Evolutionary conservation across 2,888 invertebrate species (phyloP).

Genomic region (Caenorhabditis panamensis): DNA sequence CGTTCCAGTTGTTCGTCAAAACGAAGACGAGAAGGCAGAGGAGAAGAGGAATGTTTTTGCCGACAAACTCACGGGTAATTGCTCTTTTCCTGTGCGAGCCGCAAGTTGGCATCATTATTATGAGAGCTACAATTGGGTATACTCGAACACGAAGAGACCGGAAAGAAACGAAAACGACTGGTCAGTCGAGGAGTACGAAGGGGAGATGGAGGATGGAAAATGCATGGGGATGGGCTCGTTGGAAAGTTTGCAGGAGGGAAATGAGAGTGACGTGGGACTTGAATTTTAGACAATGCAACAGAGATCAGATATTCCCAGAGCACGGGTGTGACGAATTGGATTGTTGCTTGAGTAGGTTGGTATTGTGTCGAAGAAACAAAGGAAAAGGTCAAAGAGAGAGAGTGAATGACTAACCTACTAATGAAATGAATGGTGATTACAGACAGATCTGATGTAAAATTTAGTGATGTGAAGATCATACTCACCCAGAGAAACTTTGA

Average conservation of each 20-base stretch:
- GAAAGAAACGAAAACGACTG: conserved; percentile 37
- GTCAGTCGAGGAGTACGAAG: conserved; percentile 18
- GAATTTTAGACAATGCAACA: conserved; percentile 5
- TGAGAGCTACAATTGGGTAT: conserved; percentile 13
- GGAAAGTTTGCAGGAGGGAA: conserved; percentile 15
- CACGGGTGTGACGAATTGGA: neutral
- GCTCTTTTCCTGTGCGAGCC: conserved; percentile 52
- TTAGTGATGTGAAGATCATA: neutral
- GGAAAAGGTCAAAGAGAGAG: neutral
- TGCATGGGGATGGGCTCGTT: conserved; percentile 29
- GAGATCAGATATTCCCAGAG: neutral
- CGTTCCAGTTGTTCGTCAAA: conserved; percentile 58
- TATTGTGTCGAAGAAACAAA: no score
- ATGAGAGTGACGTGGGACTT: conserved; percentile 26
- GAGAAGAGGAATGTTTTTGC: conserved; percentile 35
- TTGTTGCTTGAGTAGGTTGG: neutral
- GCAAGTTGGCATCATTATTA: conserved; percentile 25
- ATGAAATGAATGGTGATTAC: no score
- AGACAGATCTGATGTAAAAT: conserved; percentile 4
- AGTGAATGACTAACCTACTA: neutral
- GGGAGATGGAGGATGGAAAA: conserved; percentile 19
- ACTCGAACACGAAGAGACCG: conserved; percentile 8
- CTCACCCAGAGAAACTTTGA: conserved; percentile 68
- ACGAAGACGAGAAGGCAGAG: conserved; percentile 12
- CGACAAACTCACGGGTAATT: conserved; percentile 54